Percentiles rank a stretch among this genome's conserved stretches.
phyloP scores from a whole-genome alignment of 2,888 invertebrate species.

The Troides oblongomaculatus region DNA sequence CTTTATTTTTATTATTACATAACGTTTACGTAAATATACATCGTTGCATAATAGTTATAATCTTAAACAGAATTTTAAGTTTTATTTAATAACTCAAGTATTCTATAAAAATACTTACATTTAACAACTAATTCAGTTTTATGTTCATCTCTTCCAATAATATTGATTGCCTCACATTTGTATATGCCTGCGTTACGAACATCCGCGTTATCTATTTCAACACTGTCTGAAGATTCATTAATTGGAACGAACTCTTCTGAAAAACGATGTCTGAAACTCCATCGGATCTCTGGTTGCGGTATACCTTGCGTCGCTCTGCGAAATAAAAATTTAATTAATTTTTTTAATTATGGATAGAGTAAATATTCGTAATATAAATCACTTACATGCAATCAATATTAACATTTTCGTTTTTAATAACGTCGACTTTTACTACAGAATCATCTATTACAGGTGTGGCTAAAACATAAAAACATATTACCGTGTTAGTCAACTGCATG shows the following conservation, averaged over 20 bases:
- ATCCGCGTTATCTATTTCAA: constrained; percentile 34
- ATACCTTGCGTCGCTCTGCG: constrained; percentile 13
- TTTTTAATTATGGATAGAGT: neutral
- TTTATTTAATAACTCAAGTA: neutral
- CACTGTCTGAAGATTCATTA: constrained; percentile 23
- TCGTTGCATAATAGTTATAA: no score
- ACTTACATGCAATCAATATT: constrained; percentile 47
- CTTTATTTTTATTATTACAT: no score
- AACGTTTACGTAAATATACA: no score
- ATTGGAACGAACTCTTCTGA: constrained; percentile 25
- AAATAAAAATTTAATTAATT: neutral
- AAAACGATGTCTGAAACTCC: constrained; percentile 38
- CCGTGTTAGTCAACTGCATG: no score
- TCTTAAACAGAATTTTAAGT: no score
- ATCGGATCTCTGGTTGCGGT: constrained; percentile 34
- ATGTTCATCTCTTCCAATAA: constrained; percentile 39
- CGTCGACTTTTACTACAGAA: constrained; percentile 26
- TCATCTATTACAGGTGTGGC: constrained; percentile 47
- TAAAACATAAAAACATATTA: constrained; percentile 33
- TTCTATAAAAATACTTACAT: constrained; percentile 42
- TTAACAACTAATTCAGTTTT: constrained; percentile 41
- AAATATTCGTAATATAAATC: neutral
- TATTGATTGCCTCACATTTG: constrained; percentile 44
- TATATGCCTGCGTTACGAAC: constrained; percentile 39
- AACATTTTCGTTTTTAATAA: constrained; percentile 33